Conservation (phyloP, 1,140 invertebrate species). For the Heterodera carotae region DNA sequence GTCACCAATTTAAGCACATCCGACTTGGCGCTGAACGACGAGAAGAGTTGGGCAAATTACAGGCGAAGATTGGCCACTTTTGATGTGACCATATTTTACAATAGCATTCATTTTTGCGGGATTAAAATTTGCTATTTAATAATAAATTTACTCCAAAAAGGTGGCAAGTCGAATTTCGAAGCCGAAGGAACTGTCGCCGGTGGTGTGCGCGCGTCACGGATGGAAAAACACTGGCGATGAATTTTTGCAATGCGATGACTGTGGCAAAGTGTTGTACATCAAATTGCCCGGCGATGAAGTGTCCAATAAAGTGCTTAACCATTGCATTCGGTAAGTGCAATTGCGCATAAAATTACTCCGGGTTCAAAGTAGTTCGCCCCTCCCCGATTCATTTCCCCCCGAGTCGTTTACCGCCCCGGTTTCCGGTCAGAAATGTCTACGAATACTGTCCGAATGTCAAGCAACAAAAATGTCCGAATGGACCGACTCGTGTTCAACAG, state of each 20-base stretch:
- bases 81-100: slow-evolving; percentile 12
- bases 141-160: background rate
- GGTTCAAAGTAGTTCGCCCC: too few relatives aligned
- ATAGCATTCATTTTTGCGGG: background rate
- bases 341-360: background rate
- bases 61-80: slow-evolving; percentile 19
- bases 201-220: slow-evolving; percentile 30
- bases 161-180: slow-evolving; percentile 20
- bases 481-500: too few relatives aligned
- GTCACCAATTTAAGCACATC: background rate
- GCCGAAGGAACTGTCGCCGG: slow-evolving; percentile 28
- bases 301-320: slow-evolving; percentile 18
- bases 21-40: slow-evolving; percentile 2
- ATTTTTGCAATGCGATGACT: slow-evolving; percentile 32
- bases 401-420: too few relatives aligned
- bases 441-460: too few relatives aligned
- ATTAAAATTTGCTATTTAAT: too few relatives aligned
- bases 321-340: slow-evolving; percentile 24
- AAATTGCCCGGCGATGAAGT: slow-evolving; percentile 29
- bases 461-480: too few relatives aligned
- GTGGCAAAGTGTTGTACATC: slow-evolving; percentile 25
- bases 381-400: too few relatives aligned
- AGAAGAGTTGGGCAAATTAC: slow-evolving; percentile 25
- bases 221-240: slow-evolving; percentile 32
- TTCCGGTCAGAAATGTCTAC: too few relatives aligned